These are phyloP conservation scores for Trissonchulus latispiculum DNA, from an alignment of 2,888 invertebrate species.

Conservation along the genomic window DNA sequence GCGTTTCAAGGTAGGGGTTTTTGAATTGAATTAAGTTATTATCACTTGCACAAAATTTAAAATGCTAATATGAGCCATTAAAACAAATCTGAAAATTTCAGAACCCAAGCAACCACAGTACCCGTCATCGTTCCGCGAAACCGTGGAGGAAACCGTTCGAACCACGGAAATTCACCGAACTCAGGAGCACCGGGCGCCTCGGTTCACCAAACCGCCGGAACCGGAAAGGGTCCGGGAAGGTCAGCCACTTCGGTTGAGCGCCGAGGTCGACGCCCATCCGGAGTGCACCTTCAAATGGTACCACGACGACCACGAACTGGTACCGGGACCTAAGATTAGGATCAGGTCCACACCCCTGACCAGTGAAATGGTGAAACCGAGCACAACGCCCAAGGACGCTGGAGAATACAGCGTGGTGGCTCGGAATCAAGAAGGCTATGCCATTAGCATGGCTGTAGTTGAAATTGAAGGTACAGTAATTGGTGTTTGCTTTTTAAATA, in stretches of 20 bases:
- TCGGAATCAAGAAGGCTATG: constrained; percentile 28
- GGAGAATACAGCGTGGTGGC: constrained; percentile 37
- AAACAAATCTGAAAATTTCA: too few relatives aligned
- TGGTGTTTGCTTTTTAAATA: too few relatives aligned
- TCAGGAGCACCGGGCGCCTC: neutral
- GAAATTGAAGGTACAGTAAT: constrained; percentile 13
- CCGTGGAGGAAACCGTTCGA: neutral
- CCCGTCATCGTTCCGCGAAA: too few relatives aligned
- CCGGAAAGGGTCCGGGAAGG: neutral
- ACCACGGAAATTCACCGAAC: neutral
- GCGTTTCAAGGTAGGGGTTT: too few relatives aligned
- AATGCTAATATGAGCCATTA: too few relatives aligned
- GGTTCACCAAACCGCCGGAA: neutral
- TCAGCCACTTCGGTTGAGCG: neutral
- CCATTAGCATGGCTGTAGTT: constrained; percentile 22
- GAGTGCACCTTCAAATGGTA: constrained; percentile 33
- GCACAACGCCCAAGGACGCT: neutral
- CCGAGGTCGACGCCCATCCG: constrained; percentile 31
- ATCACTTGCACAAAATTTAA: too few relatives aligned
- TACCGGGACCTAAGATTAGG: constrained; percentile 27
- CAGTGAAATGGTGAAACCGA: neutral
- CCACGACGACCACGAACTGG: constrained; percentile 27
- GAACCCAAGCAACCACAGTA: too few relatives aligned
- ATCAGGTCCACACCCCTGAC: neutral
- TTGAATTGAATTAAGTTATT: too few relatives aligned